Evolutionary conservation across 2,797 vertebrate genomes (phyloP), one percentile per base, ranked within the genome.

Genomic region (Phoeniculus purpureus): DNA sequence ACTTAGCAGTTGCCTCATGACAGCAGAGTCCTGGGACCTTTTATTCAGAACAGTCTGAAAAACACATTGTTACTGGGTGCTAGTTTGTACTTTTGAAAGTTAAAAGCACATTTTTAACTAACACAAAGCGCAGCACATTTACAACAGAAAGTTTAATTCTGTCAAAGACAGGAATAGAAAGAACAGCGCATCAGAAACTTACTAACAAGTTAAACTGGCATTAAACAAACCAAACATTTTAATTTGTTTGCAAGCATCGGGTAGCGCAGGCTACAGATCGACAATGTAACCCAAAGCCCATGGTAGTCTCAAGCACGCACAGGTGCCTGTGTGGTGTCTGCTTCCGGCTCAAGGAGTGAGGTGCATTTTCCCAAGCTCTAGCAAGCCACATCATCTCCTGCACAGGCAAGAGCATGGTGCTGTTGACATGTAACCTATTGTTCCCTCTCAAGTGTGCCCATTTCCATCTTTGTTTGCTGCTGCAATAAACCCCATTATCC

Each of bases 341-440:
- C 16, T 18, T 50, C 16, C 4, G 17, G 19, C 15, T 9, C 1
- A 0, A 54, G 14, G 12, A 19, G 15, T 2, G 2, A 43, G 11
- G 9, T n/a, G 19, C 17, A 52, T 15, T 6, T 67, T 12, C 31
- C 1, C 0, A 1, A 14, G 6, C 13, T 58, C 32, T 20, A 2
- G 1, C 1, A 2, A 19, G 15, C 19, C 12, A 6, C 0, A 0
- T 4, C 5, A 11, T 1, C 5, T 8, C 19, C 12, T 54, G 22
- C 7, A 25, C 0, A 1, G 37, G 5, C 8, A 3, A 32, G 68
- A 51, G 6, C 27, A 6, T 10, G 32, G 15, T 51, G 13, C 7
- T 21, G 6, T 15, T 70, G n/a, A 43, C 25, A 27, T 2, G 0
- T 32, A 22, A 10, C 7, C 48, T 58, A 4, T 40, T 72, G 7